Conservation (phyloP, 2,888 invertebrate species). For the Drosophila colorata region DNA sequence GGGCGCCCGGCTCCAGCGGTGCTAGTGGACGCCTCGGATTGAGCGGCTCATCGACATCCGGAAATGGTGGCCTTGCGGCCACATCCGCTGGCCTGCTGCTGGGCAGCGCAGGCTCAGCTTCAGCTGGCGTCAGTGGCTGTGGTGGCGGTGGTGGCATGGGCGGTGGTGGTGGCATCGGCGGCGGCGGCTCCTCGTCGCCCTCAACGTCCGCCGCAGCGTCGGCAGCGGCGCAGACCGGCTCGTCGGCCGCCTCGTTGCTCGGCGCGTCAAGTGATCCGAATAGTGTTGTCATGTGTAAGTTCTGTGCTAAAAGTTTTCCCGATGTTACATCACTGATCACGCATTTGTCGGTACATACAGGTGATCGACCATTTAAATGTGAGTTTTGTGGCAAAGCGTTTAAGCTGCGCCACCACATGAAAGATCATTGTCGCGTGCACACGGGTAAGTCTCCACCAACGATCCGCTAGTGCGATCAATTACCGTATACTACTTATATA, state of each 20-base stretch:
- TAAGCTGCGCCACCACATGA: conserved; percentile 96
- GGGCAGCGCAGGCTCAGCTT: conserved; percentile 49
- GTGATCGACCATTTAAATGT: conserved; percentile 96
- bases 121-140: conserved; percentile 81
- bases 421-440: conserved; percentile 96
- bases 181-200: conserved; percentile 80
- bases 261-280: conserved; percentile 87
- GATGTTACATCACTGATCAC: conserved; percentile 95
- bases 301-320: conserved; percentile 96
- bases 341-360: conserved; percentile 95
- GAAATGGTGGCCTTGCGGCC: conserved; percentile 61
- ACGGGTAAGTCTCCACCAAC: conserved; percentile 88
- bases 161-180: conserved; percentile 51
- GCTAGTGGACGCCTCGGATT: conserved; percentile 61
- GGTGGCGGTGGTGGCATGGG: conserved; percentile 79
- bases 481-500: conserved; percentile 5
- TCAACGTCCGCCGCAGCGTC: conserved; percentile 77
- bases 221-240: conserved; percentile 78
- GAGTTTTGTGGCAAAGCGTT: conserved; percentile 97
- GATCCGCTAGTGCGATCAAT: conserved; percentile 17
- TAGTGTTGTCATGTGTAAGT: conserved; percentile 94
- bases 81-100: conserved; percentile 69
- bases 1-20: conserved; percentile 53
- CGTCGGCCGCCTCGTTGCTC: conserved; percentile 81
- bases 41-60: conserved; percentile 84